These are phyloP conservation scores for Branchinecta lindahli DNA, from an alignment of 1,140 invertebrate species.

Conservation along the genomic window DNA sequence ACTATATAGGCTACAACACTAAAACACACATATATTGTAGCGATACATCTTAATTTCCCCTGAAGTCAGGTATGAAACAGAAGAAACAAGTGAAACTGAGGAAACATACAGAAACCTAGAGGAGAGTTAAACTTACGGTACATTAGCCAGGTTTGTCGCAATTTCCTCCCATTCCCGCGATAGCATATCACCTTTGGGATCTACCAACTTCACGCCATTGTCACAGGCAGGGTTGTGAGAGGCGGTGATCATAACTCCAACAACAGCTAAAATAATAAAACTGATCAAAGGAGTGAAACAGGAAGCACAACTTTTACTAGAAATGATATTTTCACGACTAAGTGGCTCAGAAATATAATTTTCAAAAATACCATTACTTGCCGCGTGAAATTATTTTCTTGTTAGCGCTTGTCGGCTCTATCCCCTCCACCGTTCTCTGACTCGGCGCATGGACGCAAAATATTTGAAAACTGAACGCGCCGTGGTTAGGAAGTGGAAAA, in stretches of 20 bases:
- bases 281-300: background rate
- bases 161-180: constrained; percentile 74
- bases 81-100: too few relatives aligned
- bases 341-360: too few relatives aligned
- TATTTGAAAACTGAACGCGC: too few relatives aligned
- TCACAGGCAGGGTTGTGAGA: constrained; percentile 93
- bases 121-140: constrained; percentile 34
- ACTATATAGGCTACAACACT: background rate
- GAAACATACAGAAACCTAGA: constrained; percentile 24
- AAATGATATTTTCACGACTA: too few relatives aligned
- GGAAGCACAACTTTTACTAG: background rate
- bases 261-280: constrained; percentile 34
- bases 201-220: constrained; percentile 93
- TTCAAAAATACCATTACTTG: too few relatives aligned
- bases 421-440: constrained; percentile 11
- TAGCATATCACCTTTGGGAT: constrained; percentile 91
- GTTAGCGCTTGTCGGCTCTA: background rate
- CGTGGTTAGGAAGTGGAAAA: background rate
- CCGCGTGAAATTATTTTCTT: background rate
- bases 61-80: constrained; percentile 13
- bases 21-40: background rate
- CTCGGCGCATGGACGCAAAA: too few relatives aligned
- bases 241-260: constrained; percentile 97
- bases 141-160: constrained; percentile 69
- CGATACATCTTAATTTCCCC: background rate